These are phyloP conservation scores for Scatophagus argus DNA, from an alignment of 2,113 vertebrate species.

Conservation along the genomic window DNA sequence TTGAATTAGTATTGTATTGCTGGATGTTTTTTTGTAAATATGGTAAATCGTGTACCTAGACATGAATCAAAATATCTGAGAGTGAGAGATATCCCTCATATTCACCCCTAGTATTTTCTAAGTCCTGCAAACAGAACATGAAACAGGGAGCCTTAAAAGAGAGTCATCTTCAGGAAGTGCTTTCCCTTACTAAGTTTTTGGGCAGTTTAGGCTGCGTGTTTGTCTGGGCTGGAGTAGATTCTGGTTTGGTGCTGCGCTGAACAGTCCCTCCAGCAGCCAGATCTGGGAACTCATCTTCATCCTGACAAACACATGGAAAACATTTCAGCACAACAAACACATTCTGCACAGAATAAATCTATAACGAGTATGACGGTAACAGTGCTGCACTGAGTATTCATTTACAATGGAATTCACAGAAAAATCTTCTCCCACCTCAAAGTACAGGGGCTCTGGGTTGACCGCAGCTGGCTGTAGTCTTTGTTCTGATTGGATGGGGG, in stretches of 20 bases:
- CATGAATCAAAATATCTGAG: neutral
- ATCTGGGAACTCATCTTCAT: constrained; percentile 95
- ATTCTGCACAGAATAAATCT: neutral
- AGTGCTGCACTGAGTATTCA: neutral
- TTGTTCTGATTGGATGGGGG: constrained; percentile 74
- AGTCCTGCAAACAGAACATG: neutral
- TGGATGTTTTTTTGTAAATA: neutral
- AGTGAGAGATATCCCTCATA: neutral
- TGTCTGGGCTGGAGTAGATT: constrained; percentile 85
- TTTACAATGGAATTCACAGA: neutral
- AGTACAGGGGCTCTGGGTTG: constrained; percentile 90
- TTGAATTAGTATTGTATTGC: neutral
- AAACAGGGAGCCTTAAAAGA: neutral
- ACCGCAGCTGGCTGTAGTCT: constrained; percentile 82
- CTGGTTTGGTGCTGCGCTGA: constrained; percentile 84
- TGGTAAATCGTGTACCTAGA: neutral
- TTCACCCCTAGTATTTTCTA: neutral
- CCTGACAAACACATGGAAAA: constrained; percentile 77
- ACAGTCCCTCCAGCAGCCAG: constrained; percentile 84
- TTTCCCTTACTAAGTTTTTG: constrained; percentile 88
- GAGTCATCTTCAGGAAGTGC: neutral
- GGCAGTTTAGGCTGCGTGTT: constrained; percentile 89
- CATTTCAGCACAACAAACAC: constrained; percentile 3
- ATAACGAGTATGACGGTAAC: neutral
- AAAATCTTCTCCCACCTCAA: constrained; percentile 86